phyloP scores from a whole-genome alignment of 2,888 invertebrate species.

The Amphipyra berbera region DNA sequence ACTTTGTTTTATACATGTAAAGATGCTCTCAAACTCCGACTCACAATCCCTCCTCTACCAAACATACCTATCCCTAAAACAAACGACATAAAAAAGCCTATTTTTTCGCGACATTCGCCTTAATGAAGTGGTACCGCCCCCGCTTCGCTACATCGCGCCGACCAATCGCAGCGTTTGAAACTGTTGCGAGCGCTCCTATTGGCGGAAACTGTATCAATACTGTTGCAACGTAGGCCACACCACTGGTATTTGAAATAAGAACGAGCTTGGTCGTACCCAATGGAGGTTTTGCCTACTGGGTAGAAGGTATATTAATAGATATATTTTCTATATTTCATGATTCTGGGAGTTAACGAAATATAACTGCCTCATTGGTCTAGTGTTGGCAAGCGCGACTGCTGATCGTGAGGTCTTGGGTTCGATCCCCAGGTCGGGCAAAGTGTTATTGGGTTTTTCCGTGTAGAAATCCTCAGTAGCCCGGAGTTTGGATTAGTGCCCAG shows the following conservation, averaged over 20 bases:
- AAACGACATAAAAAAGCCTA: conserved; percentile 22
- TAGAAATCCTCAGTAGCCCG: too few relatives aligned
- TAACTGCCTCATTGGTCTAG: too few relatives aligned
- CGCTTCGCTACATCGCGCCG: conserved; percentile 42
- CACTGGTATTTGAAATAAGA: conserved; percentile 16
- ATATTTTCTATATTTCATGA: neutral
- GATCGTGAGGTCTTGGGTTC: too few relatives aligned
- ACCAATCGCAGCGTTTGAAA: conserved; percentile 66
- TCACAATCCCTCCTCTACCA: conserved; percentile 14
- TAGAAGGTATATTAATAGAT: neutral
- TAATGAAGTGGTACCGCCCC: conserved; percentile 67
- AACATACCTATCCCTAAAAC: conserved; percentile 28
- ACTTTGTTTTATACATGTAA: too few relatives aligned
- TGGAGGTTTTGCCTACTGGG: conserved; percentile 25
- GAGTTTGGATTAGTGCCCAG: too few relatives aligned
- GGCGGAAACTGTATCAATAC: conserved; percentile 53
- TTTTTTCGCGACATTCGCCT: conserved; percentile 41
- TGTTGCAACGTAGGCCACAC: conserved; percentile 38
- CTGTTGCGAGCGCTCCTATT: conserved; percentile 60
- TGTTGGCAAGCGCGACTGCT: too few relatives aligned
- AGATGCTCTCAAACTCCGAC: neutral
- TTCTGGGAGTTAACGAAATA: neutral
- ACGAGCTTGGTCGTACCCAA: conserved; percentile 27
- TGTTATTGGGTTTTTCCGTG: too few relatives aligned
- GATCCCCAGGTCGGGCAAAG: too few relatives aligned